A percentile compares a stretch with the other conserved stretches of the same genome.
Conservation (phyloP, 1,140 invertebrate genomes). For the Leptonema lineaticorne region DNA sequence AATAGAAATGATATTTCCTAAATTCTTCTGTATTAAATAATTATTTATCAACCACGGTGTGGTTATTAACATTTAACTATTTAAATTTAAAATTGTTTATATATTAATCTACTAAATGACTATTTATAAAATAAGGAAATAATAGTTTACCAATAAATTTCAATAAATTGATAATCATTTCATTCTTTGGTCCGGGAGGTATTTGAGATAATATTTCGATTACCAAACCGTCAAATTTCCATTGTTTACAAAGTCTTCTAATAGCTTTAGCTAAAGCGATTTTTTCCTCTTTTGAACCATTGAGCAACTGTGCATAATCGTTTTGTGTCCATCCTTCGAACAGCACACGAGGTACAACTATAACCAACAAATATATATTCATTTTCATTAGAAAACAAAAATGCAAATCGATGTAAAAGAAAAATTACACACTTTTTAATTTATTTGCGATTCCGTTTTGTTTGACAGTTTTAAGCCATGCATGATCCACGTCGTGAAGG, state of each 20-base stretch:
- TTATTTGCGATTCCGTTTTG: constrained; percentile 50
- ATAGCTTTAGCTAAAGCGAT: constrained; percentile 62
- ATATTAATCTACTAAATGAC: no score
- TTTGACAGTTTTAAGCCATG: constrained; percentile 77
- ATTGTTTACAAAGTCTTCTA: constrained; percentile 62
- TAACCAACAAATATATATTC: constrained; percentile 39
- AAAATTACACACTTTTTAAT: constrained; percentile 51
- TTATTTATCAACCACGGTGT: no score
- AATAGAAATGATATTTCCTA: not conserved
- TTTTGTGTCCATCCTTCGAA: constrained; percentile 81
- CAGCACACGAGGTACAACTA: constrained; percentile 80
- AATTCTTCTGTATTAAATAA: not conserved
- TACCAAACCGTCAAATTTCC: constrained; percentile 82
- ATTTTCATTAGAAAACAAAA: constrained; percentile 24
- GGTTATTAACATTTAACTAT: no score
- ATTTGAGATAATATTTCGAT: constrained; percentile 89
- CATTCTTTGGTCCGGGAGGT: constrained; percentile 64
- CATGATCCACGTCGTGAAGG: constrained; percentile 77
- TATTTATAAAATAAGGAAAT: no score
- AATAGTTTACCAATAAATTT: constrained; percentile 61
- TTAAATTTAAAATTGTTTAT: no score
- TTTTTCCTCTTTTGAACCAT: constrained; percentile 49
- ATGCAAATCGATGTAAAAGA: constrained; percentile 21
- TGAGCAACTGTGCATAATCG: constrained; percentile 56
- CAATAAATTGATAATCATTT: constrained; percentile 63